phyloP scores from a whole-genome alignment of 2,113 vertebrate genomes.

The Megaceryle torquata region DNA sequence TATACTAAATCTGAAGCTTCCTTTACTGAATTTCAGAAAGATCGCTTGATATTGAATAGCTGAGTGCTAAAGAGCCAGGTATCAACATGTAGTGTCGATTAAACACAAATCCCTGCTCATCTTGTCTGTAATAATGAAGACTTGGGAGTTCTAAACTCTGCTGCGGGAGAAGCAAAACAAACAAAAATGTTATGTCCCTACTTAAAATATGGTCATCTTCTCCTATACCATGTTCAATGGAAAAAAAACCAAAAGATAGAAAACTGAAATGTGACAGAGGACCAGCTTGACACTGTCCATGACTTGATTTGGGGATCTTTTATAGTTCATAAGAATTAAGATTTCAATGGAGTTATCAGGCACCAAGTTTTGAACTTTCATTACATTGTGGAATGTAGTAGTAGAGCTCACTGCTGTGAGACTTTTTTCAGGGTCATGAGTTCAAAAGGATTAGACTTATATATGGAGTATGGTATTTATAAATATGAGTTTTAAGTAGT shows the following conservation, averaged over 20 bases:
- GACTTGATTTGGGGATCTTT: neutral
- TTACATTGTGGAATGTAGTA: neutral
- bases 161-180: neutral
- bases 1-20: neutral
- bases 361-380: neutral
- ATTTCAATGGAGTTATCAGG: neutral
- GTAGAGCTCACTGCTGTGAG: neutral
- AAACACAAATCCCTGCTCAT: neutral
- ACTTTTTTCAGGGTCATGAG: neutral
- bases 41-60: neutral
- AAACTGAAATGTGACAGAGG: neutral
- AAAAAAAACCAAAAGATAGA: neutral
- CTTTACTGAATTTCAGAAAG: neutral
- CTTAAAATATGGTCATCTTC: neutral
- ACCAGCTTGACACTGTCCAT: neutral
- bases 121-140: neutral
- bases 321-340: neutral
- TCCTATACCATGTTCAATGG: neutral
- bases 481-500: neutral
- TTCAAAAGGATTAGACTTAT: neutral
- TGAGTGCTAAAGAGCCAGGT: neutral
- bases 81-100: neutral
- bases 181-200: neutral
- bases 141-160: neutral
- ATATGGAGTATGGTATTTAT: neutral